These are phyloP conservation scores for Chouioia cunea DNA, from an alignment of 2,888 invertebrate species.

Conservation along the genomic window DNA sequence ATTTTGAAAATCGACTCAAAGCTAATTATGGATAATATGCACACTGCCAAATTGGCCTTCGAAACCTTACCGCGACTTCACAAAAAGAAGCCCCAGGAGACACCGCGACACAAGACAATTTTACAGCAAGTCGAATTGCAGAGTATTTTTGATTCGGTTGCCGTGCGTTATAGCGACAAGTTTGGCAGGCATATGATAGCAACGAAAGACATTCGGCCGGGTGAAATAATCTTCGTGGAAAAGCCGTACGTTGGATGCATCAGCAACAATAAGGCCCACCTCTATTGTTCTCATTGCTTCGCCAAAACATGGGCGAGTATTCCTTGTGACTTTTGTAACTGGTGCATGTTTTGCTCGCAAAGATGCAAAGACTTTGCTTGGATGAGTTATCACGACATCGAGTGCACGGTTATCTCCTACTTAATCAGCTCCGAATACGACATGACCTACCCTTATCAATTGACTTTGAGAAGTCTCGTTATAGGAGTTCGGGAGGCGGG, in stretches of 20 bases:
- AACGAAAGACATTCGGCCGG: conserved; percentile 76
- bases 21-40: background rate
- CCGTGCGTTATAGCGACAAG: conserved; percentile 71
- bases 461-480: conserved; percentile 76
- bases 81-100: background rate
- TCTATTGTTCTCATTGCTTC: conserved; percentile 79
- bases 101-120: conserved; percentile 11
- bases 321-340: conserved; percentile 76
- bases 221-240: conserved; percentile 83
- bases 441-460: conserved; percentile 77
- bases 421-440: conserved; percentile 70
- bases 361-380: conserved; percentile 76
- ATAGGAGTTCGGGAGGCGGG: conserved; percentile 67
- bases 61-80: background rate
- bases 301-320: conserved; percentile 72
- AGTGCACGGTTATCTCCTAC: conserved; percentile 79
- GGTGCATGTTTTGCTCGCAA: conserved; percentile 77
- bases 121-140: conserved; percentile 60
- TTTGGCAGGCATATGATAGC: conserved; percentile 81
- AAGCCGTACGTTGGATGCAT: conserved; percentile 78
- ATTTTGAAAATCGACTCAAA: background rate
- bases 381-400: conserved; percentile 79
- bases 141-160: conserved; percentile 75
- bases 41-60: background rate
- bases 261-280: conserved; percentile 70